Conservation (phyloP, 2,888 invertebrate species). For the Palloptera scutellata region DNA sequence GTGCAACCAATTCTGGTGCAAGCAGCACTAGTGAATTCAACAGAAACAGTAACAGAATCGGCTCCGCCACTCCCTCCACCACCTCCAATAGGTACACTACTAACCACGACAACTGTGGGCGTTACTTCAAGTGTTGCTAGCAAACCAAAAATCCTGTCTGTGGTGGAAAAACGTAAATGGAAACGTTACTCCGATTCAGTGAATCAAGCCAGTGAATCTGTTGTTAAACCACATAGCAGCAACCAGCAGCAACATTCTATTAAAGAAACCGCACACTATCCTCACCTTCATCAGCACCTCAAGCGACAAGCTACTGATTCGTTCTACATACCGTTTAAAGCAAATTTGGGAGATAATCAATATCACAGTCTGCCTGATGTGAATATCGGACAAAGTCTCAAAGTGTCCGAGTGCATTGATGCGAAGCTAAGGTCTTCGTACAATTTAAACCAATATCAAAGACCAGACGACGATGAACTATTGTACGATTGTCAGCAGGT, state of each 20-base stretch:
- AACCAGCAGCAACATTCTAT: neutral
- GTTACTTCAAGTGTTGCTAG: constrained; percentile 60
- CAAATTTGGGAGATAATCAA: constrained; percentile 70
- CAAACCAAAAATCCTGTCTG: constrained; percentile 68
- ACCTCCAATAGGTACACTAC: neutral
- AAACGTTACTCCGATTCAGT: constrained; percentile 50
- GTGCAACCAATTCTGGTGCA: no score
- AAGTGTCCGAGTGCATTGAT: constrained; percentile 77
- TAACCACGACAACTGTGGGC: constrained; percentile 34
- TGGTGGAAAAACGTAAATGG: constrained; percentile 62
- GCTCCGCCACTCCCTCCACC: neutral
- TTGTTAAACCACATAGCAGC: neutral
- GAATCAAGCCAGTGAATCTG: neutral
- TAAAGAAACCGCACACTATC: constrained; percentile 7
- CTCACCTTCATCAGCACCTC: constrained; percentile 31
- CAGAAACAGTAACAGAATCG: no score
- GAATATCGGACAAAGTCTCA: constrained; percentile 73
- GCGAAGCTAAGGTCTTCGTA: constrained; percentile 70
- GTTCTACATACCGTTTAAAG: constrained; percentile 41
- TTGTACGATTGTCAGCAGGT: constrained; percentile 20
- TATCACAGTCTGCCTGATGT: constrained; percentile 78
- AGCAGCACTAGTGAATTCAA: no score
- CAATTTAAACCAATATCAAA: constrained; percentile 52
- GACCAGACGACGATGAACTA: constrained; percentile 29
- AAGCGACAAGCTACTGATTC: constrained; percentile 48